These are phyloP conservation scores for Chunga burmeisteri DNA, from an alignment of 2,113 vertebrate species.

Conservation along the genomic window DNA sequence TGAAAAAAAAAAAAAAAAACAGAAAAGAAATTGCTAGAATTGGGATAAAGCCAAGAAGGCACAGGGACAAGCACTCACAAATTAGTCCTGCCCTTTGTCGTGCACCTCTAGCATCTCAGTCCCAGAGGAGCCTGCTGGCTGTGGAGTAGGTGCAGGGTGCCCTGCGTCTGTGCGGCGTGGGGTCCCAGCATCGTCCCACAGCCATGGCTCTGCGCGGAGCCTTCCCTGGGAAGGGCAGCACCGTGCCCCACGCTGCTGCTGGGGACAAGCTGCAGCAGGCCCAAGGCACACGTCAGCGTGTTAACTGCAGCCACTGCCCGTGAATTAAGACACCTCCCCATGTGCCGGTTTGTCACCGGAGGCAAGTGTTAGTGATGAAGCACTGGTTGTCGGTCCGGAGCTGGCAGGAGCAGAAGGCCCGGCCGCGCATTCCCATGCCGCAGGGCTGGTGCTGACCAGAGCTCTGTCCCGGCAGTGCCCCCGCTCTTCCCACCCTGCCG, in stretches of 20 bases:
- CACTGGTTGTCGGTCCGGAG: neutral
- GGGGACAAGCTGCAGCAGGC: neutral
- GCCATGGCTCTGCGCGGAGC: neutral
- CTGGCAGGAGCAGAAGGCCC: neutral
- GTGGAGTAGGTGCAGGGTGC: neutral
- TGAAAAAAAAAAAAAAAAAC: fast-evolving
- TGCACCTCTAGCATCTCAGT: neutral
- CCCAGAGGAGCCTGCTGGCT: neutral
- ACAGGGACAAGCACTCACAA: neutral
- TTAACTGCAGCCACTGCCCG: neutral
- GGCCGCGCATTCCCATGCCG: too few relatives aligned
- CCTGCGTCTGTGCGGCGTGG: fast-evolving
- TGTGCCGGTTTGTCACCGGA: neutral
- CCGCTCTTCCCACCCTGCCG: neutral
- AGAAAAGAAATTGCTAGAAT: neutral
- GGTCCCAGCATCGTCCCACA: neutral
- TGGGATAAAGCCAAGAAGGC: neutral
- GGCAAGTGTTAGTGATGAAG: neutral
- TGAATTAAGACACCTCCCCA: neutral
- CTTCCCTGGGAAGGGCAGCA: neutral
- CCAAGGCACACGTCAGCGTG: fast-evolving
- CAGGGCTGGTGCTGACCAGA: neutral
- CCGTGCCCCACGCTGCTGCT: neutral
- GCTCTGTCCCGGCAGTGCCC: fast-evolving
- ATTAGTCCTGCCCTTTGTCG: neutral